These are phyloP conservation scores for Agrilus mali DNA, from an alignment of 2,888 invertebrate genomes.

Conservation along the genomic window DNA sequence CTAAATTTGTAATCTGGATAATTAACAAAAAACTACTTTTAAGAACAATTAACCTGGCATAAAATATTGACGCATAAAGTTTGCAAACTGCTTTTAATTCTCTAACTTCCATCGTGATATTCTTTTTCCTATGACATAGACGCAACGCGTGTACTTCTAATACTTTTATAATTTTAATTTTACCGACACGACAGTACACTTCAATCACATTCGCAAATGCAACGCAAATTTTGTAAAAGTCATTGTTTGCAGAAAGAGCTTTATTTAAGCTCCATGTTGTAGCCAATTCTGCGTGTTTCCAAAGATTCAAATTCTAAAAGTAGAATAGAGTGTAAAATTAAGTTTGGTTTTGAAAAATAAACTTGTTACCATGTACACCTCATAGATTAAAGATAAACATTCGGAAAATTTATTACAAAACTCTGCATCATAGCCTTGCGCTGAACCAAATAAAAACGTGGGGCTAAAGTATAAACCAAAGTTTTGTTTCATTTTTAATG, in stretches of 20 bases:
- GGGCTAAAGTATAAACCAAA: conserved; percentile 25
- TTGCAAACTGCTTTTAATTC: conserved; percentile 34
- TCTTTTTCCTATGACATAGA: conserved; percentile 29
- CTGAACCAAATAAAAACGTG: conserved; percentile 16
- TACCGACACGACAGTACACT: conserved; percentile 26
- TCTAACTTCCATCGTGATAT: conserved; percentile 28
- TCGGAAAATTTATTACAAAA: conserved; percentile 35
- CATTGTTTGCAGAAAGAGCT: conserved; percentile 37
- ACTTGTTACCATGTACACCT: conserved; percentile 29
- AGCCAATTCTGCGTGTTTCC: conserved; percentile 39
- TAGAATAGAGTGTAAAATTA: neutral
- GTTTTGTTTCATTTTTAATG: conserved; percentile 24
- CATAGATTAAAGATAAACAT: conserved; percentile 32
- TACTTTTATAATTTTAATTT: conserved; percentile 18
- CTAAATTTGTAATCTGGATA: conserved; percentile 6
- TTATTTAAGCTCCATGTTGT: conserved; percentile 44
- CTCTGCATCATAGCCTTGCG: conserved; percentile 28
- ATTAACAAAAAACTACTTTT: no score
- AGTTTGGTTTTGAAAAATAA: neutral
- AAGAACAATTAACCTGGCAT: conserved; percentile 25
- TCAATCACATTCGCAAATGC: conserved; percentile 41
- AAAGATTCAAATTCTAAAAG: conserved; percentile 24
- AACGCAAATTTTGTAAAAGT: conserved; percentile 40
- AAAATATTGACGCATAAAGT: conserved; percentile 35
- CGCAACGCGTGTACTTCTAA: conserved; percentile 34